Evolutionary conservation across 2,113 vertebrate species (phyloP).

Genomic region (Entomyzon cyanotis): DNA sequence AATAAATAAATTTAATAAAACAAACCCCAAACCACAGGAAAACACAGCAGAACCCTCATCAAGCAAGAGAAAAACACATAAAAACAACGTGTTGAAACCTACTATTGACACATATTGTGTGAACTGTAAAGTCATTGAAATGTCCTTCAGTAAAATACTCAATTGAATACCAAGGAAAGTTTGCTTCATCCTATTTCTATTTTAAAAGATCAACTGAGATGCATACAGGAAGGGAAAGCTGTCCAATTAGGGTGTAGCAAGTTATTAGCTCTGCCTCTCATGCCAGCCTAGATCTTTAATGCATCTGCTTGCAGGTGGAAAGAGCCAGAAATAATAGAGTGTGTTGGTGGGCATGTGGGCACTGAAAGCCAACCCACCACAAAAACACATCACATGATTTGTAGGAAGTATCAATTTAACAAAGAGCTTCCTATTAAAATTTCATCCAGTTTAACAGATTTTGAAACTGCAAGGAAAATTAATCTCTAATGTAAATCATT

Average conservation of each 20-base stretch:
- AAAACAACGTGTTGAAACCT: conserved; percentile 20
- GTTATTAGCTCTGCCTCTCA: conserved; percentile 12
- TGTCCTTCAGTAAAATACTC: background rate
- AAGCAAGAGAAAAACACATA: background rate
- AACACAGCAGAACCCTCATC: background rate
- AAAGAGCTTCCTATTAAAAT: background rate
- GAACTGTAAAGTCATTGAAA: conserved; percentile 51
- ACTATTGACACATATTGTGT: background rate
- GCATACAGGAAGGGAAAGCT: conserved; percentile 36
- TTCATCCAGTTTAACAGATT: background rate
- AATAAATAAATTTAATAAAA: conserved; percentile 18
- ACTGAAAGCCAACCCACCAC: background rate
- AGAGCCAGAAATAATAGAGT: background rate
- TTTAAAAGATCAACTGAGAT: conserved; percentile 47
- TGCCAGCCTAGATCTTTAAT: conserved; percentile 28
- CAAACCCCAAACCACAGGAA: background rate
- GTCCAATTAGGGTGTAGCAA: background rate
- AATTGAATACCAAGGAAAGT: conserved; percentile 10
- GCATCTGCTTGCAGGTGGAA: background rate
- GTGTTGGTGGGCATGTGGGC: background rate
- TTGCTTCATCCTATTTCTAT: conserved; percentile 40
- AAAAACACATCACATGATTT: background rate
- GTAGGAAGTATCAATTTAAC: background rate
- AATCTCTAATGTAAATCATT: background rate
- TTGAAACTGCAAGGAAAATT: background rate